Evolutionary conservation across 1,140 invertebrate genomes (phyloP), one percentile per base, ranked within the genome.

Genomic region (Drosophila malerkotliana): DNA sequence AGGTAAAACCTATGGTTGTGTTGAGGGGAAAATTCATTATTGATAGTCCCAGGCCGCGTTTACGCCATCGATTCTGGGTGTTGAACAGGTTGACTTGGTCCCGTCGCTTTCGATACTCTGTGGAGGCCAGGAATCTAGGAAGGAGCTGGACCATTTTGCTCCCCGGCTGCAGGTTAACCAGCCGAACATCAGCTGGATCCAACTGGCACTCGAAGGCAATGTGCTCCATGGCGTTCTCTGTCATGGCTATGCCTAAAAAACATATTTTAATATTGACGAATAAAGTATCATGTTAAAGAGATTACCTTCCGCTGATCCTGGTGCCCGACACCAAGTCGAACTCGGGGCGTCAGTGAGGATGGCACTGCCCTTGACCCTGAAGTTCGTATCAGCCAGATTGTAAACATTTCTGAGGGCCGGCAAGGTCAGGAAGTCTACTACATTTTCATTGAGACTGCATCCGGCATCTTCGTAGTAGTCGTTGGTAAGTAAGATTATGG

Each of bases 221-320:
- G 83, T 96, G 95, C 74, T 98, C 96, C 93, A 98, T 95, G 8
- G 97, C 94, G 15, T 92, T 93, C 91, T 98, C 97, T 32, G 94
- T 94, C 79, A 95, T 92, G 4, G 93, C 93, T 10, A 95, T 88
- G 28, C 90, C 94, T 93, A 96, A 94, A 1, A 93, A 88, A 0
- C 93, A 8, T 8, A 14, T 1, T 26, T 10, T 14, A 7, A 15
- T n/a, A 6, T 12, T 7, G 30, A n/a, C 6, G 1, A 7, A 6
- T n/a, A 41, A 14, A 41, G 14, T 41, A 10, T 15, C 21, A 15
- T 44, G 2, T 0, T 15, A 18, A 3, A 1, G 3, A 15, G 0
- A 1, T 69, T n/a, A 78, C 91, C 94, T 92, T 96, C 95, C 2
- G 94, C 91, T 1, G 94, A 92, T 41, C 95, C 95, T 54, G 95